Conservation (phyloP, 92 coral and sea anemone species). For the Umimayanthus chanpuru region DNA sequence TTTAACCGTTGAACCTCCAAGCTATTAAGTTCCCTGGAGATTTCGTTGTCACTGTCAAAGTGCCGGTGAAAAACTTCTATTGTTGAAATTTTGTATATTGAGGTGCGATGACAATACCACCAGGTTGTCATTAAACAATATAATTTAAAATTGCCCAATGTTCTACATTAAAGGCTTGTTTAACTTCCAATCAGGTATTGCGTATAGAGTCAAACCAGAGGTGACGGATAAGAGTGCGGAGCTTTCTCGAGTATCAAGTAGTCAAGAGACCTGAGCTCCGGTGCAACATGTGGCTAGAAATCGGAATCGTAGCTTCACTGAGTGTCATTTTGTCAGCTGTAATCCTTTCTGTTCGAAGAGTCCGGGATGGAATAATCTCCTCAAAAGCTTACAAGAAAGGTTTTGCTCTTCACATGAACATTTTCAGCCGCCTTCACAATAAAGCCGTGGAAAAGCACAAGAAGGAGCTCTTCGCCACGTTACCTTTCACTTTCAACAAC, state of each 20-base stretch:
- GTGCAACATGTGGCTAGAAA: slow-evolving; percentile 33
- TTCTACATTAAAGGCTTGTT: not conserved
- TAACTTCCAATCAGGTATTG: slow-evolving; percentile 5
- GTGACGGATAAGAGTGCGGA: not conserved
- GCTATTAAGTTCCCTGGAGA: slow-evolving; percentile 1
- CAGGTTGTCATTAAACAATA: slow-evolving; percentile 3
- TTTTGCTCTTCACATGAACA: slow-evolving; percentile 80
- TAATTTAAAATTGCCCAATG: not conserved
- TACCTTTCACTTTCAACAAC: slow-evolving; percentile 59
- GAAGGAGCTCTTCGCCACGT: slow-evolving; percentile 69
- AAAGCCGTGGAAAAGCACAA: slow-evolving; percentile 69
- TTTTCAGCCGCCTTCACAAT: slow-evolving; percentile 79
- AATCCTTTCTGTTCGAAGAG: slow-evolving; percentile 23
- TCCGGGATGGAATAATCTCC: slow-evolving; percentile 69
- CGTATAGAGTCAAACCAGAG: not conserved
- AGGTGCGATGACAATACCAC: slow-evolving; percentile 15
- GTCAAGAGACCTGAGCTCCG: not conserved
- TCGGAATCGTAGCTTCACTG: slow-evolving; percentile 4
- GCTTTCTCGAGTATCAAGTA: not conserved
- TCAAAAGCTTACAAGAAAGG: slow-evolving; percentile 77
- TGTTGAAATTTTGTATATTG: not conserved
- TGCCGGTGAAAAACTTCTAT: not conserved
- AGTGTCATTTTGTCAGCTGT: slow-evolving; percentile 13
- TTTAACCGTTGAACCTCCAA: not conserved
- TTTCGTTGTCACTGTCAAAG: not conserved